Conservation (phyloP, 2,888 invertebrate species). For the Mythimna ferrago region DNA sequence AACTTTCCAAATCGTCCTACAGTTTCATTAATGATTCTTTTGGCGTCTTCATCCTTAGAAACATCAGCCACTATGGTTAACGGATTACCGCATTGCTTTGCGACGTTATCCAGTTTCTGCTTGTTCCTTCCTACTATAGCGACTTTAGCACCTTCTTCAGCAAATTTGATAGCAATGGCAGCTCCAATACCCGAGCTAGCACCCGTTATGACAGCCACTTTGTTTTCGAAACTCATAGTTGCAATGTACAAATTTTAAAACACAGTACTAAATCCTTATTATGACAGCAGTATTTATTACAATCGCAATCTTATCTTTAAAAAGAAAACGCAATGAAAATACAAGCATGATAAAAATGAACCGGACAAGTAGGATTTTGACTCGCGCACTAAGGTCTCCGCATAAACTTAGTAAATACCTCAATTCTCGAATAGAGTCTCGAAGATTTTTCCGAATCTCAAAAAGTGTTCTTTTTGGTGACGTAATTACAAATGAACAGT, state of each 20-base stretch:
- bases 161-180: constrained; percentile 45
- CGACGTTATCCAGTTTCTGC: constrained; percentile 50
- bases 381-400: too few species aligned
- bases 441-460: too few species aligned
- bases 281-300: neutral
- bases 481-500: too few species aligned
- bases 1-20: constrained; percentile 13
- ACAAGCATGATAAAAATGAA: too few species aligned
- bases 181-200: constrained; percentile 68
- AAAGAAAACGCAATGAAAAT: too few species aligned
- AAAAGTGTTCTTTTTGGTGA: too few species aligned
- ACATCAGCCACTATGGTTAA: constrained; percentile 23
- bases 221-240: neutral
- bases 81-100: constrained; percentile 28
- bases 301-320: neutral
- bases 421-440: too few species aligned
- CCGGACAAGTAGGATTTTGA: too few species aligned
- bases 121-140: constrained; percentile 60
- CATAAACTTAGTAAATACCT: too few species aligned
- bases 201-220: constrained; percentile 59
- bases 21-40: constrained; percentile 21
- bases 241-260: neutral
- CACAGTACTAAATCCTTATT: constrained; percentile 4
- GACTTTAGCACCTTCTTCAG: constrained; percentile 60
- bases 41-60: constrained; percentile 26